Conservation (phyloP, 2,113 vertebrate species). For the Fregata magnificens region DNA sequence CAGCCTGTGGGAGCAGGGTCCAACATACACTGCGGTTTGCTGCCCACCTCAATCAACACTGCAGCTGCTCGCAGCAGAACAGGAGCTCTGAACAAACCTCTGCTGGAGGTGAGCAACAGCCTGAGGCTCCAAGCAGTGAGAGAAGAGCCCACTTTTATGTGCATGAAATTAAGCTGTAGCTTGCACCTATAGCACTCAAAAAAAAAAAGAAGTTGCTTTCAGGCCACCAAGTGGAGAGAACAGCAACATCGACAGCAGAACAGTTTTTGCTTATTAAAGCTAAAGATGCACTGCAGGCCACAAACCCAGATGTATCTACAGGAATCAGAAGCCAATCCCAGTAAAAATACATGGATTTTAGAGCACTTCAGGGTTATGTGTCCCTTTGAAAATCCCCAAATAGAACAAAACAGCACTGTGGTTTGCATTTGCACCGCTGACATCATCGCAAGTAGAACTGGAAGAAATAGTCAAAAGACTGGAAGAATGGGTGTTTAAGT, state of each 20-base stretch:
- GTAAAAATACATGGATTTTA: not conserved
- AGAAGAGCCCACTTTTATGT: no score
- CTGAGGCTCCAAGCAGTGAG: fast-evolving
- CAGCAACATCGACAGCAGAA: not conserved
- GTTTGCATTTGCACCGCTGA: fast-evolving
- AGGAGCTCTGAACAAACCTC: not conserved
- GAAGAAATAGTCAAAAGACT: not conserved
- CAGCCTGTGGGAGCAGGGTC: not conserved
- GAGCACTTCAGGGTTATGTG: not conserved
- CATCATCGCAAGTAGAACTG: not conserved
- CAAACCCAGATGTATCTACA: not conserved
- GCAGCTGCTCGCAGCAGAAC: not conserved
- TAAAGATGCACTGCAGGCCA: not conserved
- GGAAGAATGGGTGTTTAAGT: not conserved
- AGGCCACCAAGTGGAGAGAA: not conserved
- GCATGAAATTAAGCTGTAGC: not conserved
- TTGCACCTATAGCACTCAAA: not conserved
- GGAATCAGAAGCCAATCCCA: not conserved
- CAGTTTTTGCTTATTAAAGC: not conserved
- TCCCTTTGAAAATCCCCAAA: not conserved
- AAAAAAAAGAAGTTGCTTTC: not conserved
- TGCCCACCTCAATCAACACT: fast-evolving
- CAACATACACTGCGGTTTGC: not conserved
- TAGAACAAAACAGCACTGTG: not conserved
- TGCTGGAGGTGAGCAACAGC: not conserved